Evolutionary conservation across 2,888 invertebrate genomes (phyloP).

Genomic region (Archips xylosteana): DNA sequence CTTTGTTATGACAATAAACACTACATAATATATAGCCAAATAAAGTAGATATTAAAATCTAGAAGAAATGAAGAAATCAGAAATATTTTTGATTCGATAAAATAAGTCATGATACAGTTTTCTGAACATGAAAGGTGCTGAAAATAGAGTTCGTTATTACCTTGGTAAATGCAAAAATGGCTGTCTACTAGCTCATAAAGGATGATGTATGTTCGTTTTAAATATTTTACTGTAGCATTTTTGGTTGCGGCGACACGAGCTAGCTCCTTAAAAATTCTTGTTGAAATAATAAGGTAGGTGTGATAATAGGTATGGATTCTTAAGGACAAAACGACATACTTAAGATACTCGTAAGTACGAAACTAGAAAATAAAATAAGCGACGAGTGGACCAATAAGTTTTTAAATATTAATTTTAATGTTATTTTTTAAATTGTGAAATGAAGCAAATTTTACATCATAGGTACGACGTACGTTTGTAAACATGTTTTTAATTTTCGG

Average conservation of each 20-base stretch:
- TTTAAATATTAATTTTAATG: too few species aligned
- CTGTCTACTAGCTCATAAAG: constrained; percentile 40
- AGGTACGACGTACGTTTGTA: neutral
- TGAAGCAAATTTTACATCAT: neutral
- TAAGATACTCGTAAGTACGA: too few species aligned
- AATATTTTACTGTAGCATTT: constrained; percentile 44
- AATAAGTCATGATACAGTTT: constrained; percentile 16
- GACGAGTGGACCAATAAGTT: too few species aligned
- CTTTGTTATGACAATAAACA: too few species aligned
- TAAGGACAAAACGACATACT: too few species aligned
- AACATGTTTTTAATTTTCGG: neutral
- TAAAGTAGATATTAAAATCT: too few species aligned
- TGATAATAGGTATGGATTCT: constrained; percentile 65
- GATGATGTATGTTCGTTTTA: constrained; percentile 38
- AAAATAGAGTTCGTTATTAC: constrained; percentile 6
- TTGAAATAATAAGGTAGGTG: constrained; percentile 54
- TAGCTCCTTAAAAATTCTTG: constrained; percentile 57
- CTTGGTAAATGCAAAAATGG: constrained; percentile 37
- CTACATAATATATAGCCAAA: too few species aligned
- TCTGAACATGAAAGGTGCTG: constrained; percentile 15
- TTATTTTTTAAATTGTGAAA: too few species aligned
- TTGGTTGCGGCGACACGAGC: constrained; percentile 44
- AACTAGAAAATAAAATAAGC: too few species aligned
- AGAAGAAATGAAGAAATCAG: neutral
- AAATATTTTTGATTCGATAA: neutral